Evolutionary conservation across 2,797 vertebrate genomes (phyloP).

Genomic region (Macropodus opercularis): DNA sequence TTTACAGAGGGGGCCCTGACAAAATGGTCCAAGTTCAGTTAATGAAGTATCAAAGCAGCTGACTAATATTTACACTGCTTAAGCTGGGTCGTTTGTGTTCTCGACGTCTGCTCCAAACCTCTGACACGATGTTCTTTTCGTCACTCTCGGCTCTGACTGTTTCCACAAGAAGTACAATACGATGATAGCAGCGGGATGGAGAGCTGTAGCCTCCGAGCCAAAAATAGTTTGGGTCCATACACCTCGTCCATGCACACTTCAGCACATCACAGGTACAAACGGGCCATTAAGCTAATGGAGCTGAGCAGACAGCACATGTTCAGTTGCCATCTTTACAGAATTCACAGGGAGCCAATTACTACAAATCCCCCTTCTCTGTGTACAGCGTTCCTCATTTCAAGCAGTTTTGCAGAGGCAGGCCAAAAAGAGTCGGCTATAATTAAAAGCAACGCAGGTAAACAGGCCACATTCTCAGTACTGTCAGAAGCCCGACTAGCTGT

Average conservation of each 20-base stretch:
- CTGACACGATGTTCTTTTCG: no score
- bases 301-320: constrained; percentile 64
- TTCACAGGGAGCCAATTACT: constrained; percentile 68
- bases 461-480: constrained; percentile 3
- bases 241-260: constrained; percentile 49
- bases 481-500: constrained; percentile 7
- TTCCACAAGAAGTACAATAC: neutral
- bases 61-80: no score
- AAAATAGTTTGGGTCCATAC: constrained; percentile 52
- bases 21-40: no score
- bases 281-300: constrained; percentile 65
- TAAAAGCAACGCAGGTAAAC: constrained; percentile 26
- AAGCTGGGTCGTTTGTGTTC: constrained; percentile 11
- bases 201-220: constrained; percentile 39
- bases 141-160: neutral
- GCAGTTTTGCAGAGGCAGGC: constrained; percentile 28
- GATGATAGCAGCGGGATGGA: constrained; percentile 34
- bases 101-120: neutral
- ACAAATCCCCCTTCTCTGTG: constrained; percentile 38
- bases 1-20: no score
- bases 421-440: constrained; percentile 16
- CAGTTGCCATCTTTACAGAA: constrained; percentile 56
- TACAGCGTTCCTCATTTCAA: constrained; percentile 20
- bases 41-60: no score
- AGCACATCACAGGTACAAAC: constrained; percentile 65